Evolutionary conservation across 2,797 vertebrate genomes (phyloP).

Genomic region (Enteromius argenteus): DNA sequence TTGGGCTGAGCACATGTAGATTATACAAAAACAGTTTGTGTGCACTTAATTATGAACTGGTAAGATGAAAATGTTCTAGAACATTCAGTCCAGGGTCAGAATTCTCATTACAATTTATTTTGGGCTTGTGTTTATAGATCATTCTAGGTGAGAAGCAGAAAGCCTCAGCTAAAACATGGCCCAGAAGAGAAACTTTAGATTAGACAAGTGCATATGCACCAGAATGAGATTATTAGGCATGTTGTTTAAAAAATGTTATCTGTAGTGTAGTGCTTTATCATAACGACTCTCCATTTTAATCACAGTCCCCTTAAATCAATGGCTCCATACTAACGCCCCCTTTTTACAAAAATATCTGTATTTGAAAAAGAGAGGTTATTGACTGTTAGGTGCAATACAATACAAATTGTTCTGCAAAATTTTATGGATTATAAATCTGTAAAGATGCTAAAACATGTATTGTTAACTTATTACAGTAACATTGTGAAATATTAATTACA

Average conservation of each 20-base stretch:
- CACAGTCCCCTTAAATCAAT: not conserved
- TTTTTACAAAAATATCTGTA: not conserved
- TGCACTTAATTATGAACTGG: constrained; percentile 37
- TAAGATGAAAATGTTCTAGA: constrained; percentile 26
- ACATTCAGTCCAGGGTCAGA: constrained; percentile 12
- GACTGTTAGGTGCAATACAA: not conserved
- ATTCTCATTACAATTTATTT: constrained; percentile 32
- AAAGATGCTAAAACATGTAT: not conserved
- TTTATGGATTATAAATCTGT: not conserved
- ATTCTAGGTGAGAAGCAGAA: constrained; percentile 29
- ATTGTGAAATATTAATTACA: not conserved
- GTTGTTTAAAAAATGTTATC: not conserved
- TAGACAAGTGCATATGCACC: not conserved
- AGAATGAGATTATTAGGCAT: not conserved
- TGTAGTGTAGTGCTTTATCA: not conserved
- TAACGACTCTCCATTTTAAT: not conserved
- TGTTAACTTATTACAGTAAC: not conserved
- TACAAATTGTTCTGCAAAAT: not conserved
- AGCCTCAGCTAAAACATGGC: not conserved
- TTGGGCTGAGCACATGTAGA: constrained; percentile 50
- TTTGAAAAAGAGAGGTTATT: not conserved
- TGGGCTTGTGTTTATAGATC: not conserved
- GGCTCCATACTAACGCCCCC: not conserved
- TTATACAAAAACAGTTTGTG: constrained; percentile 39
- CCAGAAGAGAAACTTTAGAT: not conserved